Evolutionary conservation across 2,797 vertebrate species (phyloP).

Genomic region (Emys orbicularis): DNA sequence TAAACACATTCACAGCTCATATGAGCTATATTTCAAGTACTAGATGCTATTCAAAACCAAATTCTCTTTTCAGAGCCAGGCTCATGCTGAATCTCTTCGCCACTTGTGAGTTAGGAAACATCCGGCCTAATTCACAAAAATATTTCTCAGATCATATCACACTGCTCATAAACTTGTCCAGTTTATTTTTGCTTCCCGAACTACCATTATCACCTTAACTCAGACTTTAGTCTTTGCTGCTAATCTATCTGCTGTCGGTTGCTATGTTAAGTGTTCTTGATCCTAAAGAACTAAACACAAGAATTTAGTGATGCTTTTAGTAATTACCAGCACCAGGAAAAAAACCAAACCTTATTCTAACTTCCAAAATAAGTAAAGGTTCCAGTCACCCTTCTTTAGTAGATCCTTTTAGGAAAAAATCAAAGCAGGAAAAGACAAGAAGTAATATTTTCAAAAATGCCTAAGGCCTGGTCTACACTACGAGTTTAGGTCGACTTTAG

Average conservation of each 20-base stretch:
- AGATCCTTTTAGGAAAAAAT: not conserved
- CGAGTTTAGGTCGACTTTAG: too few relatives aligned
- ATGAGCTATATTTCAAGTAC: not conserved
- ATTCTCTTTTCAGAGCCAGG: too few relatives aligned
- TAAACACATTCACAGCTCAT: not conserved
- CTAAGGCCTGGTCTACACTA: too few relatives aligned
- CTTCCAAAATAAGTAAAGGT: not conserved
- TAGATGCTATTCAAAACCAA: too few relatives aligned
- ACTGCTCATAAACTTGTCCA: not conserved
- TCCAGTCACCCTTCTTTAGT: not conserved
- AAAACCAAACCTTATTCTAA: not conserved
- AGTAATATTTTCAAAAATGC: not conserved
- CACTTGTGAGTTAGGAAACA: not conserved
- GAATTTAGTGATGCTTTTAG: not conserved
- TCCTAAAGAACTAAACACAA: not conserved
- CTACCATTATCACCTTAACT: not conserved
- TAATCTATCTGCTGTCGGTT: not conserved
- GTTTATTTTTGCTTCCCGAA: not conserved
- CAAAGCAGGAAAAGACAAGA: not conserved
- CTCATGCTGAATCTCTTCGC: not conserved
- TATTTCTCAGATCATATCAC: not conserved
- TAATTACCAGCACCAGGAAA: not conserved
- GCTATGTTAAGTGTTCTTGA: not conserved
- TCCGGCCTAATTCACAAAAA: not conserved
- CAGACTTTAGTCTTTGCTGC: not conserved